A percentile compares a stretch with the other conserved stretches of the same genome.
phyloP scores from a whole-genome alignment of 2,888 invertebrate genomes.

The Orthosia incerta region DNA sequence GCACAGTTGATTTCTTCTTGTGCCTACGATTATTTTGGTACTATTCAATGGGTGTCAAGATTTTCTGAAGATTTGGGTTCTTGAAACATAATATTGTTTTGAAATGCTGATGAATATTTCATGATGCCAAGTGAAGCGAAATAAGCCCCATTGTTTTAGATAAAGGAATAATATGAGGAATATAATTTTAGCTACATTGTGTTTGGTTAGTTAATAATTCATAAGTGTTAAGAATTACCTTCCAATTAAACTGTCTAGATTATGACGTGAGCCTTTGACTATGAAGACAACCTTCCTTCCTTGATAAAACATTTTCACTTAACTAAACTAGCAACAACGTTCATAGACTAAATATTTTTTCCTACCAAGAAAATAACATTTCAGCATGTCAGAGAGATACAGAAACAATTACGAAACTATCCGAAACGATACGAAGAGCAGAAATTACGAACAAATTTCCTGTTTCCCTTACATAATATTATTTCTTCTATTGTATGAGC shows the following conservation, averaged over 20 bases:
- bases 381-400: conserved; percentile 13
- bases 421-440: conserved; percentile 15
- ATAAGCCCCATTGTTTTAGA: conserved; percentile 31
- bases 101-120: conserved; percentile 50
- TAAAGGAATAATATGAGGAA: neutral
- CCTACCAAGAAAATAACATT: conserved; percentile 35
- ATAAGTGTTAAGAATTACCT: conserved; percentile 20
- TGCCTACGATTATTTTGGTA: conserved; percentile 67
- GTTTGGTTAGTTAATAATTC: conserved; percentile 12
- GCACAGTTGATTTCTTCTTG: conserved; percentile 63
- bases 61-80: conserved; percentile 22
- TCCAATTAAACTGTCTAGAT: neutral
- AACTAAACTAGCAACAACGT: neutral
- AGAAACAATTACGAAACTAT: conserved; percentile 49
- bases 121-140: conserved; percentile 31
- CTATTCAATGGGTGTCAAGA: conserved; percentile 37
- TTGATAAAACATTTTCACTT: neutral
- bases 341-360: conserved; percentile 8
- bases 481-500: conserved; percentile 30
- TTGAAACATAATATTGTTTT: conserved; percentile 32
- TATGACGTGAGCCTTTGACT: conserved; percentile 6
- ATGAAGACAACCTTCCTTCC: neutral
- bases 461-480: conserved; percentile 21
- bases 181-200: conserved; percentile 23
- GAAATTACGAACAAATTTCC: conserved; percentile 48